Evolutionary conservation across 2,113 vertebrate genomes (phyloP).

Genomic region (Vulpes vulpes): DNA sequence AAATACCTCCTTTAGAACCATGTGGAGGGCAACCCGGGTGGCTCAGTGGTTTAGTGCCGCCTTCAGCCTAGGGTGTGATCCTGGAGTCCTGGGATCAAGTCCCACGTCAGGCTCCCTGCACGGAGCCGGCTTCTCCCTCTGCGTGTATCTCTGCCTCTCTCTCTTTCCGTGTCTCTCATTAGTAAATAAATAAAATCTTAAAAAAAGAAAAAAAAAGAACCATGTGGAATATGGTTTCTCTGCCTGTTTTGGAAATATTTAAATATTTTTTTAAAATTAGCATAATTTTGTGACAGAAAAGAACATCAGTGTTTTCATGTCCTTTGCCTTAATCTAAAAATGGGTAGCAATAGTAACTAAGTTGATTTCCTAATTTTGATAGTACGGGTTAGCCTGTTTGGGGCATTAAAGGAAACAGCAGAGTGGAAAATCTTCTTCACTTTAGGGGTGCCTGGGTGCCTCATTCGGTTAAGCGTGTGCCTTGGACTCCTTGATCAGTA

Average conservation of each 20-base stretch:
- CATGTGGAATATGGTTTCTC: neutral
- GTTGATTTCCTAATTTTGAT: neutral
- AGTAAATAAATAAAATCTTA: too few relatives aligned
- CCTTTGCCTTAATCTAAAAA: neutral
- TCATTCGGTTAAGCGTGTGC: too few relatives aligned
- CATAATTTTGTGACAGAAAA: neutral
- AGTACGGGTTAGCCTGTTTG: neutral
- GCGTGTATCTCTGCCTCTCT: too few relatives aligned
- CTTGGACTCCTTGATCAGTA: too few relatives aligned
- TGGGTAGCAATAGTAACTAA: neutral
- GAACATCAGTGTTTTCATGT: neutral
- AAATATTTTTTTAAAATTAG: neutral
- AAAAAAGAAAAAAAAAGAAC: neutral
- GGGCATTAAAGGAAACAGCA: neutral
- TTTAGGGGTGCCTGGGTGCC: neutral
- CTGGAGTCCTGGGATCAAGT: too few relatives aligned
- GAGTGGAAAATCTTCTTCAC: neutral
- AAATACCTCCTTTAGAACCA: neutral
- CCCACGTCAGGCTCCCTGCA: too few relatives aligned
- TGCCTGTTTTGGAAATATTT: neutral
- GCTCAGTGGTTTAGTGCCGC: too few relatives aligned
- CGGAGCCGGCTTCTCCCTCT: too few relatives aligned
- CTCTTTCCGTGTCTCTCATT: too few relatives aligned
- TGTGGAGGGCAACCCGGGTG: neutral
- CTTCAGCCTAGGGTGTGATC: too few relatives aligned